phyloP scores from a whole-genome alignment of 2,113 vertebrate genomes.

The Cebus imitator region DNA sequence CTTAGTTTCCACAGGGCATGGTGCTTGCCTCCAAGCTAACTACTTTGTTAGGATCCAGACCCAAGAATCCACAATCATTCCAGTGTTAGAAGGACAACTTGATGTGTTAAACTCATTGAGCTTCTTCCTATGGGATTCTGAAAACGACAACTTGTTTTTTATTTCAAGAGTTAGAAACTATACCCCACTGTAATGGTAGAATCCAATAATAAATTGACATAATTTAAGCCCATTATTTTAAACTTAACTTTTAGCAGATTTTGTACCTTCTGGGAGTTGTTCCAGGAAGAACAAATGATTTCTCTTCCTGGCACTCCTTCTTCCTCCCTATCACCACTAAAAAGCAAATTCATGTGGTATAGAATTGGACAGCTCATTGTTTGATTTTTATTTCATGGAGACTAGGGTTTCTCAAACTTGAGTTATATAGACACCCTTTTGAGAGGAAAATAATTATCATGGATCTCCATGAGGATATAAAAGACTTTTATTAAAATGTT shows the following conservation, averaged over 20 bases:
- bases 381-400: background rate
- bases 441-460: background rate
- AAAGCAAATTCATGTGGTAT: background rate
- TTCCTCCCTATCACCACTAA: background rate
- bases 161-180: background rate
- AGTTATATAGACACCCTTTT: background rate
- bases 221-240: background rate
- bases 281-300: background rate
- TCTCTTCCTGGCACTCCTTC: background rate
- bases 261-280: background rate
- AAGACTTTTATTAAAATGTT: conserved; percentile 24
- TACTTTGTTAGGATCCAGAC: background rate
- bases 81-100: background rate
- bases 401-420: background rate
- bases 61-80: background rate
- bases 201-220: background rate
- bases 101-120: background rate
- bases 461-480: background rate
- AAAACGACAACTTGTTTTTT: background rate
- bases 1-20: background rate
- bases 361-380: background rate
- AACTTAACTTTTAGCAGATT: background rate
- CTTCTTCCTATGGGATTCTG: background rate
- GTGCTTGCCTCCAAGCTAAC: background rate
- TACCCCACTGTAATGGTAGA: background rate